Evolutionary conservation across 2,113 vertebrate species (phyloP).

Genomic region (Aegithalos caudatus): DNA sequence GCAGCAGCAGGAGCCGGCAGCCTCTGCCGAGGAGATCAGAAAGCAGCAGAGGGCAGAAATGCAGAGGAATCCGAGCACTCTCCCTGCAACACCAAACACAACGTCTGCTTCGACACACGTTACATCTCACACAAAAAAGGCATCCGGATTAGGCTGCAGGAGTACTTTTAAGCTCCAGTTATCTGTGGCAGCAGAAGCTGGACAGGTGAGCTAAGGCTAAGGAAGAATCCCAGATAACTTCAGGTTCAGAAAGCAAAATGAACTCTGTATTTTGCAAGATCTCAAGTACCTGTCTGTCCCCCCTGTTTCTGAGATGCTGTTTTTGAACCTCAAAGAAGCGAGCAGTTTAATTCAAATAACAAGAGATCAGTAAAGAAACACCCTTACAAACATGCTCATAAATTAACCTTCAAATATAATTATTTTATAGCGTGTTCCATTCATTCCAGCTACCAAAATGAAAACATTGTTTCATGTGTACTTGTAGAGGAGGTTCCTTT

Average conservation of each 20-base stretch:
- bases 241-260: not conserved
- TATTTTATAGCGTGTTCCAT: not conserved
- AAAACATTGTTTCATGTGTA: not conserved
- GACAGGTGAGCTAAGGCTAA: not conserved
- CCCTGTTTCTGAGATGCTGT: not conserved
- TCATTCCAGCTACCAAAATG: not conserved
- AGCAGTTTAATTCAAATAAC: not conserved
- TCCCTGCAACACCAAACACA: not conserved
- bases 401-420: not conserved
- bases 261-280: not conserved
- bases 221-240: not conserved
- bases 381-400: not conserved
- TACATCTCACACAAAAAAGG: not conserved
- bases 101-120: not conserved
- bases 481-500: not conserved
- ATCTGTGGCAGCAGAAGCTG: not conserved
- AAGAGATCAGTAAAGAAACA: not conserved
- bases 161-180: not conserved
- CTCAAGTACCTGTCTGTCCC: not conserved
- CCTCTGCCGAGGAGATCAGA: constrained; percentile 16
- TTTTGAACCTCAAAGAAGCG: not conserved
- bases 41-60: constrained; percentile 22
- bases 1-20: not conserved
- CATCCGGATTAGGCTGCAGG: not conserved
- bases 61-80: constrained; percentile 16